These are phyloP conservation scores for Morone saxatilis DNA, from an alignment of 2,113 vertebrate species.

Conservation along the genomic window DNA sequence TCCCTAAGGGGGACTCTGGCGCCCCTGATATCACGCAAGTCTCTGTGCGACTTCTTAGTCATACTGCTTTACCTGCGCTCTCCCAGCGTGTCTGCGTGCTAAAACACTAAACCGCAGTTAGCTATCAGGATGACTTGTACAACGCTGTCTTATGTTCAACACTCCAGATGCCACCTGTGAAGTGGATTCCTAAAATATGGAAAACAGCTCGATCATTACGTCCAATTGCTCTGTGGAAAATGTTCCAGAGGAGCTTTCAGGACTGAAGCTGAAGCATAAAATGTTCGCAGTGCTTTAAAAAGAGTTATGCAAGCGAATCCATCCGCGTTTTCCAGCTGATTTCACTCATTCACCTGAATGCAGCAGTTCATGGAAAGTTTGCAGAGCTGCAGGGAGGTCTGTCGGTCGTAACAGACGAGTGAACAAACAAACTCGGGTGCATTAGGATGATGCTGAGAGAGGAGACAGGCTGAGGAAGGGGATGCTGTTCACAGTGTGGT, in stretches of 20 bases:
- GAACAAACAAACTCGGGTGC: neutral
- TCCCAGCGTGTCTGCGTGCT: neutral
- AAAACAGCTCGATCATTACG: constrained; percentile 7
- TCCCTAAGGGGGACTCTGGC: constrained; percentile 40
- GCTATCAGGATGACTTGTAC: constrained; percentile 8
- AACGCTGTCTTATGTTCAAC: constrained; percentile 8
- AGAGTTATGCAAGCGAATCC: constrained; percentile 23
- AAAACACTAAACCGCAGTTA: constrained; percentile 3
- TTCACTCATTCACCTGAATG: constrained; percentile 29
- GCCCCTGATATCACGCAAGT: constrained; percentile 44
- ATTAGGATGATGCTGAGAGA: constrained; percentile 21
- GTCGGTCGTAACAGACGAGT: neutral
- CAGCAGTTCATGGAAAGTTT: constrained; percentile 11
- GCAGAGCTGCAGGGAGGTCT: constrained; percentile 48
- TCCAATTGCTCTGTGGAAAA: constrained; percentile 5
- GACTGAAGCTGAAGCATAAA: constrained; percentile 13
- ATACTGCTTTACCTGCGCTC: constrained; percentile 13
- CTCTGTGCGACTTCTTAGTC: constrained; percentile 15
- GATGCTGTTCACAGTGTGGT: constrained; percentile 34
- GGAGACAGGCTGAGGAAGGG: constrained; percentile 22
- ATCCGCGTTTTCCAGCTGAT: constrained; percentile 33
- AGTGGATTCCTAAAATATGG: constrained; percentile 19
- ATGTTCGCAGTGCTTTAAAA: constrained; percentile 1
- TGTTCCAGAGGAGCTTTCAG: constrained; percentile 1
- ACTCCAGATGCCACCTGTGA: constrained; percentile 25